Conservation (phyloP, 2,113 vertebrate species). For the Alethe diademata region DNA sequence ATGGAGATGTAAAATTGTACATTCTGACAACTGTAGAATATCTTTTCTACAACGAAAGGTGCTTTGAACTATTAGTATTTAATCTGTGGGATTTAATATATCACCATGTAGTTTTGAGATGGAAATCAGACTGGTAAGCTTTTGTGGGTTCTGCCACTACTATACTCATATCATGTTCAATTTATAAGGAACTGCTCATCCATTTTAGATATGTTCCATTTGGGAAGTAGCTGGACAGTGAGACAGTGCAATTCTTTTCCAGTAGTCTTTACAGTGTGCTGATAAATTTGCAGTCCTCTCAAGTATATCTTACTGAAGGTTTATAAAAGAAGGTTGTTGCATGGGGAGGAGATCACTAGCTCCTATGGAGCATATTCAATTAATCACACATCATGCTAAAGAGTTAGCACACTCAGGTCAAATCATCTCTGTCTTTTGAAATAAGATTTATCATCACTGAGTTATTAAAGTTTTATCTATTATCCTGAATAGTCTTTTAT, state of each 20-base stretch:
- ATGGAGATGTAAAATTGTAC: background rate
- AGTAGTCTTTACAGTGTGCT: background rate
- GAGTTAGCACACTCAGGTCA: background rate
- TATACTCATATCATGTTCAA: background rate
- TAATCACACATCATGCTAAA: background rate
- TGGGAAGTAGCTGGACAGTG: background rate
- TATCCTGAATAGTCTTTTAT: conserved; percentile 43
- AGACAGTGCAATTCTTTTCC: background rate
- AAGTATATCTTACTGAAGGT: background rate
- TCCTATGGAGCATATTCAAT: background rate
- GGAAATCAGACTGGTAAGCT: background rate
- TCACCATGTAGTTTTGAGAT: background rate
- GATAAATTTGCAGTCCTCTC: background rate
- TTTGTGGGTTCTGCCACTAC: background rate
- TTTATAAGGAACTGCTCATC: background rate
- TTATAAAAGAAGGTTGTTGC: background rate
- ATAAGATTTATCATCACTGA: conserved; percentile 14
- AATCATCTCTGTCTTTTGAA: conserved; percentile 20
- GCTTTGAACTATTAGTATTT: background rate
- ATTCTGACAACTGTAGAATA: background rate
- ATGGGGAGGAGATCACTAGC: background rate
- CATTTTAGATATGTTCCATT: background rate
- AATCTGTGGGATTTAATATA: background rate
- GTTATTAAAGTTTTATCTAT: conserved; percentile 56
- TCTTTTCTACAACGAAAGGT: background rate